These are phyloP conservation scores for Crotalus viridis DNA, from an alignment of 2,113 vertebrate species.

Conservation along the genomic window DNA sequence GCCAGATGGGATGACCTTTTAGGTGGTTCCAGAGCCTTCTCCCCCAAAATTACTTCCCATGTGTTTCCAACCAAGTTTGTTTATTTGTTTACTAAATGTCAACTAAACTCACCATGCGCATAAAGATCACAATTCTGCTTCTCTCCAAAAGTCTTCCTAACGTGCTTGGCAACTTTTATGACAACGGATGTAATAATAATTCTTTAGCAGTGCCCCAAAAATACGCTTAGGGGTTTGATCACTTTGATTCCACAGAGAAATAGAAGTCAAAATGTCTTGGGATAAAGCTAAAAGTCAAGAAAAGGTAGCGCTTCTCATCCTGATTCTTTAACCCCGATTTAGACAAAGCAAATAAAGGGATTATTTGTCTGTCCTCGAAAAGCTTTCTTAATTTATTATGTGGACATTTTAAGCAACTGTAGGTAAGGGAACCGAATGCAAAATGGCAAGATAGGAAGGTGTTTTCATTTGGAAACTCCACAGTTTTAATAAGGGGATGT, in stretches of 20 bases:
- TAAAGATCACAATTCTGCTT: background rate
- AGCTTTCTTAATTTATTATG: background rate
- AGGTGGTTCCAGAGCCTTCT: background rate
- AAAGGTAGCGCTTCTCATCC: background rate
- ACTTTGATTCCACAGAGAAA: background rate
- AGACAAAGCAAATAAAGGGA: background rate
- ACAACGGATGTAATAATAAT: background rate
- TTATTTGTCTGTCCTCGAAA: background rate
- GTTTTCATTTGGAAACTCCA: background rate
- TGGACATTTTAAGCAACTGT: background rate
- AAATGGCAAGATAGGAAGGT: background rate
- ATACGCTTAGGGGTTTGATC: background rate
- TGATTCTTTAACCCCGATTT: background rate
- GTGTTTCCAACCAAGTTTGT: background rate
- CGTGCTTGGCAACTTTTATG: background rate
- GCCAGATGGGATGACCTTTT: background rate
- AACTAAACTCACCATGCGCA: fast-evolving
- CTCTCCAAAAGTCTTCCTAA: background rate
- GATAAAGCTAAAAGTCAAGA: background rate
- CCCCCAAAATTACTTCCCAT: background rate
- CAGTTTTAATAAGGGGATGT: background rate
- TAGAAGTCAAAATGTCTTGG: background rate
- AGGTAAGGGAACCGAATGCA: background rate
- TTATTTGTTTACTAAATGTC: background rate
- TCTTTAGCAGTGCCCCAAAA: background rate